Percentiles rank a stretch among this genome's conserved stretches.
Evolutionary conservation across 2,797 vertebrate species (phyloP).

Genomic region (Sardinella longiceps): DNA sequence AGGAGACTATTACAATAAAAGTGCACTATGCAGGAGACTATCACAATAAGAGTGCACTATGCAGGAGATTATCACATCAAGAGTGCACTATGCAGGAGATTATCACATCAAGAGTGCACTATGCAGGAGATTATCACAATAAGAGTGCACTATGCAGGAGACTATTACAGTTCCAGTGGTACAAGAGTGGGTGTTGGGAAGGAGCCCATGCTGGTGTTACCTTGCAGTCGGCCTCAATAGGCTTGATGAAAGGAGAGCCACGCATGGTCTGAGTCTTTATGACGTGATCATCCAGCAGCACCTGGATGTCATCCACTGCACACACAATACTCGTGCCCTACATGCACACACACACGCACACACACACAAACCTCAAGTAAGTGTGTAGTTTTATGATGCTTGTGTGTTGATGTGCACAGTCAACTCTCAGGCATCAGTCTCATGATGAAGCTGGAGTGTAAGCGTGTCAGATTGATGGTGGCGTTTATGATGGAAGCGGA

Average conservation of each 20-base stretch:
- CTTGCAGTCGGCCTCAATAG: conserved; percentile 85
- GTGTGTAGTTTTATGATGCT: not conserved
- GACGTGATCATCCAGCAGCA: conserved; percentile 89
- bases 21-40: no score
- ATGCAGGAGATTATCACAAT: no score
- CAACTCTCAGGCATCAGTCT: not conserved
- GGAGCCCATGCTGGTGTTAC: conserved; percentile 63
- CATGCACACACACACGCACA: conserved; percentile 49
- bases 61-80: no score
- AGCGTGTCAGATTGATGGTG: conserved; percentile 4
- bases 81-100: not conserved
- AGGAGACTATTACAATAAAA: no score
- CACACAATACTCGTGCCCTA: conserved; percentile 85
- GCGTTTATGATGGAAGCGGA: conserved; percentile 15
- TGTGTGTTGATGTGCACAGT: not conserved
- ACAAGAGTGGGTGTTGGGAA: not conserved
- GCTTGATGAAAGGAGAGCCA: conserved; percentile 88
- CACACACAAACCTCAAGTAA: not conserved
- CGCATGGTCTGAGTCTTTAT: conserved; percentile 91
- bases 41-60: no score
- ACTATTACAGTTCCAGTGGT: not conserved
- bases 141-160: not conserved
- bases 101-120: conserved; percentile 1
- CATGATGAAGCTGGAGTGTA: not conserved
- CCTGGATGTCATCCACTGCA: conserved; percentile 87